A percentile compares a stretch with the other conserved stretches of the same genome.
phyloP scores from a whole-genome alignment of 1,140 invertebrate species.

The Tyrophagus putrescentiae region DNA sequence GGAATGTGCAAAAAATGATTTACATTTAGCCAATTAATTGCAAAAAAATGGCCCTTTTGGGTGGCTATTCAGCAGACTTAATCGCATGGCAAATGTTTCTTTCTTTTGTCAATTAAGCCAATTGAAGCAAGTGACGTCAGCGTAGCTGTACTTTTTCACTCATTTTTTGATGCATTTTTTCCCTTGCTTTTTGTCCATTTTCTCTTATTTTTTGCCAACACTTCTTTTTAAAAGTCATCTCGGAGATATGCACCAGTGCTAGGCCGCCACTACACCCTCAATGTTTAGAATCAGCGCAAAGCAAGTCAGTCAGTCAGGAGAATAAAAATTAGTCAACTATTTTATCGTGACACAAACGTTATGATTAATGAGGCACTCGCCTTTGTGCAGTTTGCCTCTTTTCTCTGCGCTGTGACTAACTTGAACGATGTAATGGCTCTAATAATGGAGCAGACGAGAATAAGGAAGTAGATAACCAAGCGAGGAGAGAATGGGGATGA shows the following conservation, averaged over 20 bases:
- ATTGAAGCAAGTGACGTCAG: too few relatives aligned
- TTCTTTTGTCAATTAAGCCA: too few relatives aligned
- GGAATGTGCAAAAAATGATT: not conserved
- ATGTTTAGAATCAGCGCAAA: too few relatives aligned
- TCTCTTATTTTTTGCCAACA: too few relatives aligned
- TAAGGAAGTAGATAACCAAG: not conserved
- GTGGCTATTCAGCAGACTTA: constrained; percentile 9
- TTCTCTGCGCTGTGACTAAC: not conserved
- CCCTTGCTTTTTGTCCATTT: too few relatives aligned
- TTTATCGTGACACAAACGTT: constrained; percentile 15
- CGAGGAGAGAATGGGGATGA: not conserved
- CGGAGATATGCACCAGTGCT: too few relatives aligned
- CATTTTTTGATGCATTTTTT: too few relatives aligned
- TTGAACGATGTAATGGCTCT: constrained; percentile 10
- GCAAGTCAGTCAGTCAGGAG: not conserved
- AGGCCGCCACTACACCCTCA: too few relatives aligned
- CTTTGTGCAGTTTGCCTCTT: not conserved
- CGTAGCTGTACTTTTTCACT: too few relatives aligned
- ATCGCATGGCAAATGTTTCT: constrained; percentile 7
- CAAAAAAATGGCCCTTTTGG: not conserved
- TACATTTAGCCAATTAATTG: constrained; percentile 10
- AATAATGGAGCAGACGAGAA: constrained; percentile 6
- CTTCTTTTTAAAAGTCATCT: too few relatives aligned
- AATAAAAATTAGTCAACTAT: constrained; percentile 15
- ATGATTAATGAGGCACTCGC: constrained; percentile 5